phyloP scores from a whole-genome alignment of 2,797 vertebrate genomes.

The Scyliorhinus canicula region DNA sequence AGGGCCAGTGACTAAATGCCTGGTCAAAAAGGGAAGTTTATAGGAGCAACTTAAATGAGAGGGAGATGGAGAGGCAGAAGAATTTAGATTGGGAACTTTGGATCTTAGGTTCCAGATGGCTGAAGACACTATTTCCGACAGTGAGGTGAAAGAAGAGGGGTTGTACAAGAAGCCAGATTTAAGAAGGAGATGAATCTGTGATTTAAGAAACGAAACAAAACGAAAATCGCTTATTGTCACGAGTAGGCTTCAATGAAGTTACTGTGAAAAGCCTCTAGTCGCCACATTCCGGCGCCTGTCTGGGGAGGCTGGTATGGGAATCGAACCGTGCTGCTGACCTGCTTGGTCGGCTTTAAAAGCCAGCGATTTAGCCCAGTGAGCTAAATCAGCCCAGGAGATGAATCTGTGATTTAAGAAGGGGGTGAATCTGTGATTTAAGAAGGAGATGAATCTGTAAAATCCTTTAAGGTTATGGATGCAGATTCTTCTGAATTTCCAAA shows the following conservation, averaged over 20 bases:
- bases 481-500: background rate
- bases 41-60: background rate
- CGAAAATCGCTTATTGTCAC: too few relatives aligned
- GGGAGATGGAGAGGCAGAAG: background rate
- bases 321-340: too few relatives aligned
- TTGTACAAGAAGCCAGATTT: background rate
- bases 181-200: background rate
- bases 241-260: too few relatives aligned
- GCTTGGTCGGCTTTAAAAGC: too few relatives aligned
- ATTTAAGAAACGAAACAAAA: too few relatives aligned
- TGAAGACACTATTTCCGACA: background rate
- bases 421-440: too few relatives aligned
- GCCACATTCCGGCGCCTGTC: too few relatives aligned
- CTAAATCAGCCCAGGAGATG: too few relatives aligned
- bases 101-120: background rate
- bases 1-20: background rate
- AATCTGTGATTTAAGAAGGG: too few relatives aligned
- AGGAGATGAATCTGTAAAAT: background rate
- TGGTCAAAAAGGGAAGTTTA: background rate
- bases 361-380: too few relatives aligned
- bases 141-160: background rate
- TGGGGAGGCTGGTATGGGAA: too few relatives aligned
- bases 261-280: too few relatives aligned
- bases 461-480: background rate
- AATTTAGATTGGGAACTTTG: background rate